Base-by-base conservation (phyloP, 2,113 vertebrate species). In the Psammodynastes pulverulentus region DNA sequence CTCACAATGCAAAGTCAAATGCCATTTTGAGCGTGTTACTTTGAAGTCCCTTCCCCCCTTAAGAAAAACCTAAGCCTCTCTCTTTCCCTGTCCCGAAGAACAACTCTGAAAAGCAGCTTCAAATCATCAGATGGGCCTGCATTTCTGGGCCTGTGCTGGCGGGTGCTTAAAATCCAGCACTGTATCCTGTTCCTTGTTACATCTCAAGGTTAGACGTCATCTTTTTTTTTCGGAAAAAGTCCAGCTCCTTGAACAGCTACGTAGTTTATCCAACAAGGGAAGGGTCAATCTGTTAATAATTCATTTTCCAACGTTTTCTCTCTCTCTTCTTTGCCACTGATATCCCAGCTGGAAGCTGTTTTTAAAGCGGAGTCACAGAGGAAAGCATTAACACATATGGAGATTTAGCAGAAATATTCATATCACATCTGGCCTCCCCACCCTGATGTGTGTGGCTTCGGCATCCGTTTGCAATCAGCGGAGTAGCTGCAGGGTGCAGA, bases 251-350 rank as follows among this genome's bases (percentile, higher is more conserved):
- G 94, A 72, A 53, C 94, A 94, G 91, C 90, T 94, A 95, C 95
- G 95, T 92, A 92, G 92, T 94, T 94, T 91, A 91, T n/a, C 91
- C 92, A 94, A 94, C 93, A 96, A 94, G 91, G 26, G 29, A 0
- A 86, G 94, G 93, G 92, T 67, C 92, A 96, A 93, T 48, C 62
- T 86, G 95, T 96, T 93, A 95, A 95, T 94, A 96, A 95, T 96
- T 94, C 52, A 95, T 92, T 84, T 88, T 5, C 91, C 94, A 86
- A 93, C 93, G 87, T 91, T 93, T 93, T 91, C 93, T 94, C 94
- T 94, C 91, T 12, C 48, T 91, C 91, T 94, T 92, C 94, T 94
- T n/a, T 86, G 94, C 92, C 91, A 88, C 86, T 43, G 86, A 94
- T 89, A 94, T 90, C 62, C 88, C n/a, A 5, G 45, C 92, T 62